Evolutionary conservation across 2,888 invertebrate genomes (phyloP), one percentile per base, ranked within the genome.

Genomic region (Diabrotica balteata): DNA sequence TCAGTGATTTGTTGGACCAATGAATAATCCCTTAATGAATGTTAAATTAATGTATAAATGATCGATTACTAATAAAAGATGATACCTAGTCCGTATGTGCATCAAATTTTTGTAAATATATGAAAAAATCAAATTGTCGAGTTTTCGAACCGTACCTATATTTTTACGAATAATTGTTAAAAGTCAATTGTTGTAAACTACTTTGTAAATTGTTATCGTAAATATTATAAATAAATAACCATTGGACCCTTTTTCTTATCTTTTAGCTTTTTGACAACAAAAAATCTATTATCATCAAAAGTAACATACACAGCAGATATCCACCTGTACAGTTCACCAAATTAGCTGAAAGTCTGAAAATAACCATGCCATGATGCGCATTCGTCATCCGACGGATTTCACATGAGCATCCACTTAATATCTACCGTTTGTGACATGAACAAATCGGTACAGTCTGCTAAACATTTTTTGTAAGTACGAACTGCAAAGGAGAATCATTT

Each of bases 1-100:
- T 77, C 74, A 76, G 79, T 80, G 78, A 80, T 80, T 77, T 78
- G 73, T 80, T 80, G 80, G 80, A 80, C 80, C 80, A 80, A 80
- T 77, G 77, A 78, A 73, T 71, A 70, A 66, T 67, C 66, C 75
- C 67, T 74, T 75, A 69, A 68, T 70, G 50, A 63, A 55, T 63
- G 63, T 70, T 57, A 45, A 11, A 9, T 9, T 47, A 47, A 47
- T 47, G 47, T 47, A 47, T 47, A 47, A 47, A 47, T 8, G 8
- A 55, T 55, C 43, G 8, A 55, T 55, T 55, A 61, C 70, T 64
- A 66, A 69, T 70, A 73, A 71, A 77, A 77, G 74, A 76, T 44
- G 45, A 47, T 76, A 77, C 77, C 79, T 79, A 79, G 79, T 79
- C 79, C 71, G 54, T 67, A 69, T 45, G 63, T 76, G 72, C 69